Evolutionary conservation across 2,888 invertebrate genomes (phyloP).

Genomic region (Lepidonotus clava): DNA sequence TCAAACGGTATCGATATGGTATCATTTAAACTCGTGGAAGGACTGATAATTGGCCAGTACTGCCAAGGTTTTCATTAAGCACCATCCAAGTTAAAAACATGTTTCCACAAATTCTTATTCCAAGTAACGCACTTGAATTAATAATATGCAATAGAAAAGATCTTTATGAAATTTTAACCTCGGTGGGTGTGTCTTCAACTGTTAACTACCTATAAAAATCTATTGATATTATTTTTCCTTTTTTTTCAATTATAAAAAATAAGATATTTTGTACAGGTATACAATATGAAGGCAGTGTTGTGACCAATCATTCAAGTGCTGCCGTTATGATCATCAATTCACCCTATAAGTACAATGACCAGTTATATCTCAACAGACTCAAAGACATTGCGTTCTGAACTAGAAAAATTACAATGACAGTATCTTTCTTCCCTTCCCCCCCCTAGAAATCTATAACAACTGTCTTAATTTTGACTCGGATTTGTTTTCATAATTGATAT

Average conservation of each 20-base stretch:
- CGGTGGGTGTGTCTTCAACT: background rate
- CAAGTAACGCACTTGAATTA: background rate
- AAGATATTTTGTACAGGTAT: slow-evolving; percentile 19
- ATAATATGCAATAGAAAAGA: background rate
- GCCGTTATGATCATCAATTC: background rate
- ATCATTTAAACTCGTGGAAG: slow-evolving; percentile 27
- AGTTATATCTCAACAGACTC: too few relatives aligned
- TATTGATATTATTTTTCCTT: background rate
- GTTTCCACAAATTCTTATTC: background rate
- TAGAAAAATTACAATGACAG: too few relatives aligned
- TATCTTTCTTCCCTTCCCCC: too few relatives aligned
- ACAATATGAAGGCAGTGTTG: slow-evolving; percentile 29
- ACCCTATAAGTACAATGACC: slow-evolving; percentile 29
- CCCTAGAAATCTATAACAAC: too few relatives aligned
- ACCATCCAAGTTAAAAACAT: background rate
- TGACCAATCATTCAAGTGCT: slow-evolving; percentile 35
- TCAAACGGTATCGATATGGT: slow-evolving; percentile 19
- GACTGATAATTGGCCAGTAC: background rate
- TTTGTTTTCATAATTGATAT: too few relatives aligned
- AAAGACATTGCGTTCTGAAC: too few relatives aligned
- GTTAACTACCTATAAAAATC: background rate
- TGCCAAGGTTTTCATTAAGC: background rate
- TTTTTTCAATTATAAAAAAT: background rate
- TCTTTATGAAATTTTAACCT: background rate
- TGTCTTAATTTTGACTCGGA: too few relatives aligned